Evolutionary conservation across 2,888 invertebrate species (phyloP).

Genomic region (Helleia helle): DNA sequence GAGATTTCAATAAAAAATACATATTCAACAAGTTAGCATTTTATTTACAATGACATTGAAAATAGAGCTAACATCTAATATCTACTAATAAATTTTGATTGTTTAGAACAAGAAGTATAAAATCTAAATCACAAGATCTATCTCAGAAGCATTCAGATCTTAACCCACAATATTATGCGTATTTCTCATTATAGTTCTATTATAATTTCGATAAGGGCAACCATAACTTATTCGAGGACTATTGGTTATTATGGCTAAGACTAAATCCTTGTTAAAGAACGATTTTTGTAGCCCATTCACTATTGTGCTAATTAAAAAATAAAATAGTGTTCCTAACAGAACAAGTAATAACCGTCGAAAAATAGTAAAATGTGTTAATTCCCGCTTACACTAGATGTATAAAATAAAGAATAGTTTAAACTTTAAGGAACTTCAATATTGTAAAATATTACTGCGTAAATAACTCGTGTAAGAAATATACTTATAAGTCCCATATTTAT

Average conservation of each 20-base stretch:
- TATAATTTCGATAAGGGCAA: constrained; percentile 14
- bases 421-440: constrained; percentile 56
- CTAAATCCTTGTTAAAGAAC: constrained; percentile 10
- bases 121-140: constrained; percentile 73
- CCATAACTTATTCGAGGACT: constrained; percentile 13
- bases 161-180: constrained; percentile 33
- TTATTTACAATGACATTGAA: constrained; percentile 75
- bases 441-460: constrained; percentile 33
- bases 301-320: constrained; percentile 65
- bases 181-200: constrained; percentile 24
- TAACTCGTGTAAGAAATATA: constrained; percentile 27
- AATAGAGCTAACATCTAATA: constrained; percentile 73
- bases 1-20: constrained; percentile 40
- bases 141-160: constrained; percentile 61
- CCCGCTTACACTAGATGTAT: constrained; percentile 43
- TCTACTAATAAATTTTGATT: constrained; percentile 70
- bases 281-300: constrained; percentile 41
- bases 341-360: constrained; percentile 64
- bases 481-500: constrained; percentile 20
- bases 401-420: constrained; percentile 37
- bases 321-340: constrained; percentile 44
- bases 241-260: constrained; percentile 11
- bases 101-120: constrained; percentile 74
- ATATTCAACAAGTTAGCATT: constrained; percentile 73
- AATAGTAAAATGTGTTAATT: constrained; percentile 59